Percentiles rank a stretch among this genome's conserved stretches.
Conservation (phyloP, 2,113 vertebrate species). For the Rhinolophus ferrumequinum region DNA sequence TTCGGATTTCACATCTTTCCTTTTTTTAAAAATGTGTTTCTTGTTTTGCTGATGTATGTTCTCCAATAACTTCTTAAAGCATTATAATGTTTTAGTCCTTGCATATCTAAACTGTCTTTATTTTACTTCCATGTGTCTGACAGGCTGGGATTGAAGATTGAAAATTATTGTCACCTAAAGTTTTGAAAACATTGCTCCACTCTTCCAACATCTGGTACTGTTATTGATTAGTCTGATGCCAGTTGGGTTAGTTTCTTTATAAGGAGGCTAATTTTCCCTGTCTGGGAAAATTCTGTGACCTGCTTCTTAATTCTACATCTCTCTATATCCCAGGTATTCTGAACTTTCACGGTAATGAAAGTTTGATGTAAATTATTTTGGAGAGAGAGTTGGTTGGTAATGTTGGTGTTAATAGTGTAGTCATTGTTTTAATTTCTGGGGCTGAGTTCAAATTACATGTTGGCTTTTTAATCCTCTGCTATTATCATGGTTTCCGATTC, state of each 20-base stretch:
- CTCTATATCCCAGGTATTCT: neutral
- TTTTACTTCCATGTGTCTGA: neutral
- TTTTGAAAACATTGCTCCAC: neutral
- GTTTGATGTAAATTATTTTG: neutral
- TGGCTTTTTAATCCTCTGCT: neutral
- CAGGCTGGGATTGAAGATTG: neutral
- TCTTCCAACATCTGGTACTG: neutral
- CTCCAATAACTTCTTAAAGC: slow-evolving; percentile 41
- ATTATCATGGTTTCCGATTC: neutral
- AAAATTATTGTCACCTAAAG: neutral
- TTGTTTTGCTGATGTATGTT: neutral
- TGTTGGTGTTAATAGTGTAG: neutral
- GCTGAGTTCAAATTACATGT: slow-evolving; percentile 30
- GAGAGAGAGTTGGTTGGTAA: neutral
- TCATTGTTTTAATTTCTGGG: neutral
- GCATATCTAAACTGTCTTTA: slow-evolving; percentile 22
- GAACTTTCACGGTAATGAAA: neutral
- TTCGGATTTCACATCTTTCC: neutral
- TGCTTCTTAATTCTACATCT: neutral
- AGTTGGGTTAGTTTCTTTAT: slow-evolving; percentile 22
- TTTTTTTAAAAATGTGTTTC: slow-evolving; percentile 7
- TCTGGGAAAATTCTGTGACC: neutral
- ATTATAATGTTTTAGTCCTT: slow-evolving; percentile 10
- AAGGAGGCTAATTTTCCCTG: neutral
- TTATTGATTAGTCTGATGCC: neutral